Conservation (phyloP, 2,888 invertebrate genomes). For the Epinotia bilunana region DNA sequence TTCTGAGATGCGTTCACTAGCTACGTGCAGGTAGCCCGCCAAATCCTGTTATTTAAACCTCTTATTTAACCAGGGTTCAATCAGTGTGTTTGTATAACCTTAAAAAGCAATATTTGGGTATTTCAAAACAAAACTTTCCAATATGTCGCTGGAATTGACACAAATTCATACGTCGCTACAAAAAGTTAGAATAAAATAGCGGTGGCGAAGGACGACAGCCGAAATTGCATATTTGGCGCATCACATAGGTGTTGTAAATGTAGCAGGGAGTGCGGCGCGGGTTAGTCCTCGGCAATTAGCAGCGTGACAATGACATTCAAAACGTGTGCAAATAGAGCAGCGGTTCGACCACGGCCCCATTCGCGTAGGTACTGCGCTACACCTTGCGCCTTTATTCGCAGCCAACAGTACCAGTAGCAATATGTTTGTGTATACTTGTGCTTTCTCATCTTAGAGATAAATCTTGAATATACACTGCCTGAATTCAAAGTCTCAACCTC, state of each 20-base stretch:
- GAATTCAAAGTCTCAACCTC: neutral
- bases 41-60: constrained; percentile 3
- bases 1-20: constrained; percentile 21
- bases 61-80: neutral
- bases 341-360: constrained; percentile 50
- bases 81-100: neutral
- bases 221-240: constrained; percentile 56
- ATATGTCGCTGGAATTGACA: constrained; percentile 3
- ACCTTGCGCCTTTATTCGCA: constrained; percentile 47
- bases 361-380: constrained; percentile 37
- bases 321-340: constrained; percentile 77
- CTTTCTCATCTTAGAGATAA: neutral
- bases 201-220: constrained; percentile 43
- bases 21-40: neutral
- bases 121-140: neutral
- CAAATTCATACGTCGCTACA: constrained; percentile 14
- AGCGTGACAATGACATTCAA: constrained; percentile 81
- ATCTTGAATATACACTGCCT: neutral
- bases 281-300: constrained; percentile 71
- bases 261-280: constrained; percentile 44
- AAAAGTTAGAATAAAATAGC: constrained; percentile 58
- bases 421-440: neutral
- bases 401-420: neutral
- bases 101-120: neutral
- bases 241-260: constrained; percentile 54